Base-by-base conservation (phyloP, 1,140 invertebrate genomes). In the Lasioglossum albipes region DNA sequence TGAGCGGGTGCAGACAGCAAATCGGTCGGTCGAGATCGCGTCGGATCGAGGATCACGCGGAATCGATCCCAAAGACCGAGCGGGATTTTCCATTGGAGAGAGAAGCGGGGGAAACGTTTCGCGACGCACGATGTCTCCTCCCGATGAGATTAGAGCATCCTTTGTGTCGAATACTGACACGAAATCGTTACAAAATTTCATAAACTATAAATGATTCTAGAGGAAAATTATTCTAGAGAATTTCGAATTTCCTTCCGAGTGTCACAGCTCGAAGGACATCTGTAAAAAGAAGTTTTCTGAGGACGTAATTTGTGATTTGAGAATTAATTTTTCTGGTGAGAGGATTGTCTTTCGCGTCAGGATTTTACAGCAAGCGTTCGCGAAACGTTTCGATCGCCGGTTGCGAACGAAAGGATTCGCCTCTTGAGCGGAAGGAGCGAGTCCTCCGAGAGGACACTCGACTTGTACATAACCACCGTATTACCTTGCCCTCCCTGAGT, bases 391-490 rank as follows among this genome's bases (percentile, higher is more conserved):
- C n/a, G 36, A 59, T 52, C 57, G 13, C 42, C 61, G 68, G 36
- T 67, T 36, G 41, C 41, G 42, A 80, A 18, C 13, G 42, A 54
- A 62, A 54, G 69, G 54, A 75, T 6, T 42, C 65, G 41, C 27
- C 61, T 61, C 27, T 36, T 59, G 36, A 12, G 49, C 52, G 42
- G 59, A 76, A 45, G 61, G 66, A 81, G 49, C 54, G 75, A 78
- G 65, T 61, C 72, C 72, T 79, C 66, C 18, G 18, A 36, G 49
- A 71, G 59, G 72, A 79, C 49, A 54, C 73, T 75, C 82, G 79
- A 84, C 81, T 89, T 89, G 88, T 89, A 89, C 82, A 89, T 89
- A 89, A 81, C 45, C 72, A 86, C 84, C 82, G 72, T 80, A 69
- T 49, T 83, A 81, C 81, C 81, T 85, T 77, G 66, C 61, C 76